Evolutionary conservation across 2,113 vertebrate species (phyloP).

Genomic region (Podiceps cristatus): DNA sequence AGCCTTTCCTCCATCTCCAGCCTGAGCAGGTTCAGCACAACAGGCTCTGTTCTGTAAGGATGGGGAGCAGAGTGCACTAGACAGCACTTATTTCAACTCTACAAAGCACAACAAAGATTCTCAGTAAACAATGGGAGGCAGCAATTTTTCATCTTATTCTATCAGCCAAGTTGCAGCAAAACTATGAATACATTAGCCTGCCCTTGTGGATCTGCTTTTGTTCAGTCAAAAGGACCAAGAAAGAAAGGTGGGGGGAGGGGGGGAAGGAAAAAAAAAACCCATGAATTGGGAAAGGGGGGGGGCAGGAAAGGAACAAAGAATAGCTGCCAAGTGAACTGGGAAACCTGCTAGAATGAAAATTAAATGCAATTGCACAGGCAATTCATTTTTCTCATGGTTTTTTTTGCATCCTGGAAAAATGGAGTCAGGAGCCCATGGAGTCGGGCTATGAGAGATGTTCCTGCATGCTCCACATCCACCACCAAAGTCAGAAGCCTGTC

Average conservation of each 20-base stretch:
- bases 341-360: slow-evolving; percentile 65
- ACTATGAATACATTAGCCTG: slow-evolving; percentile 61
- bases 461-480: neutral
- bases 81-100: slow-evolving; percentile 28
- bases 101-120: slow-evolving; percentile 56
- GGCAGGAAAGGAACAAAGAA: neutral
- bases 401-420: neutral
- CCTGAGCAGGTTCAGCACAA: slow-evolving; percentile 82
- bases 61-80: slow-evolving; percentile 52
- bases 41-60: slow-evolving; percentile 79
- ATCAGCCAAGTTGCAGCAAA: slow-evolving; percentile 50
- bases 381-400: slow-evolving; percentile 39
- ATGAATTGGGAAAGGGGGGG: neutral
- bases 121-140: slow-evolving; percentile 39
- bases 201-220: slow-evolving; percentile 46
- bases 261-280: too few species aligned
- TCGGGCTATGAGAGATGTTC: neutral
- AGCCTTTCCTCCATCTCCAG: slow-evolving; percentile 87
- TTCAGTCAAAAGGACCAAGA: slow-evolving; percentile 30
- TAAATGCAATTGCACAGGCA: slow-evolving; percentile 51
- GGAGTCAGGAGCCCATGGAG: neutral
- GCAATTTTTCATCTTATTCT: slow-evolving; percentile 55
- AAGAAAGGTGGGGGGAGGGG: too few species aligned
- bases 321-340: slow-evolving; percentile 53
- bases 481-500: neutral